These are phyloP conservation scores for Aptenodytes patagonicus DNA, from an alignment of 2,113 vertebrate genomes.

Conservation along the genomic window DNA sequence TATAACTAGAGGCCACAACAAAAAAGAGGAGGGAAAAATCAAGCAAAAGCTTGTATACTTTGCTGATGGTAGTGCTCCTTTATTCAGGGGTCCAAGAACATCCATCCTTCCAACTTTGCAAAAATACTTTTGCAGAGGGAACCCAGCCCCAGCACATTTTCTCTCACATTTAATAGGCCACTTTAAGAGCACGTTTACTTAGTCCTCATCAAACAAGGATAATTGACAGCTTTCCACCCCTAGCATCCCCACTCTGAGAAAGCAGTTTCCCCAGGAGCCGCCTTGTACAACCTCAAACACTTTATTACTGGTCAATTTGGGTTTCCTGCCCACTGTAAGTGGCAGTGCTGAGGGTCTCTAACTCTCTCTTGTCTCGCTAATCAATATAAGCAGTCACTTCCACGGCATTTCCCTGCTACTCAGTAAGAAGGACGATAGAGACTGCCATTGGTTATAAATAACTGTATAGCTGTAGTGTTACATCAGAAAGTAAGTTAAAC, in stretches of 20 bases:
- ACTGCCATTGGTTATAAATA: constrained; percentile 57
- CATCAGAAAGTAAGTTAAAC: constrained; percentile 5
- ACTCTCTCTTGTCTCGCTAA: constrained; percentile 74
- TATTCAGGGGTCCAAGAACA: background rate
- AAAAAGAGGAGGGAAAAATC: background rate
- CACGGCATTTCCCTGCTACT: constrained; percentile 71
- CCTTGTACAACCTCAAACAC: constrained; percentile 74
- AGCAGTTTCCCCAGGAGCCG: constrained; percentile 74
- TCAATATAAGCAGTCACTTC: constrained; percentile 82
- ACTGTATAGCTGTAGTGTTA: background rate
- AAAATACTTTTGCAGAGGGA: background rate
- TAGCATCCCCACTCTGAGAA: constrained; percentile 50
- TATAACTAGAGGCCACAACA: background rate
- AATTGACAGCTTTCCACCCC: constrained; percentile 75
- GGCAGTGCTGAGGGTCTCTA: constrained; percentile 77
- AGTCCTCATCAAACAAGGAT: constrained; percentile 63
- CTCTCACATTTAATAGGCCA: background rate
- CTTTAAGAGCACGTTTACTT: constrained; percentile 36
- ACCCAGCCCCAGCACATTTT: background rate
- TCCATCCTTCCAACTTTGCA: background rate
- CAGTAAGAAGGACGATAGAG: constrained; percentile 65
- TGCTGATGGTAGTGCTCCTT: background rate
- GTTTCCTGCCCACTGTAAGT: constrained; percentile 80
- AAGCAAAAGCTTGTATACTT: background rate
- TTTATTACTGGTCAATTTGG: constrained; percentile 82